phyloP scores from a whole-genome alignment of 2,888 invertebrate species.

The Malachius bipustulatus region DNA sequence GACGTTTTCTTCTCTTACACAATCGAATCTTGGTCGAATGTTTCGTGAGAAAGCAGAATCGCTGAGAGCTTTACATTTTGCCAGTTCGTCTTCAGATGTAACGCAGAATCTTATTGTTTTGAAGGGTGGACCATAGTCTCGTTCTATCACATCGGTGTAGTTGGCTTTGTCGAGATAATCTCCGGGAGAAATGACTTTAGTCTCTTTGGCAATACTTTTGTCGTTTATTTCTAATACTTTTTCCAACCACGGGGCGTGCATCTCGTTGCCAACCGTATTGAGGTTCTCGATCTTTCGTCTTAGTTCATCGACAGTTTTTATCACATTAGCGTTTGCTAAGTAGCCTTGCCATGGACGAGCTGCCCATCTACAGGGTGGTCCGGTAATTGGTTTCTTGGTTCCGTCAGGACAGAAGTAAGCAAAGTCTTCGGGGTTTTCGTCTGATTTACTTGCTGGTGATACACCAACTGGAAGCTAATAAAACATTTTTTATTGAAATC shows the following conservation, averaged over 20 bases:
- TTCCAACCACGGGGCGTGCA: conserved; percentile 37
- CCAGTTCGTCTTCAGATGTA: conserved; percentile 49
- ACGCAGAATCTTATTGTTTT: conserved; percentile 58
- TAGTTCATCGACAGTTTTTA: conserved; percentile 41
- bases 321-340: conserved; percentile 52
- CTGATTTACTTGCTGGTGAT: conserved; percentile 43
- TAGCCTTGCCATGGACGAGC: conserved; percentile 77
- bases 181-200: conserved; percentile 29
- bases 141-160: conserved; percentile 54
- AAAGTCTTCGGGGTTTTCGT: conserved; percentile 54
- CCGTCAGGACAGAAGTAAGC: conserved; percentile 74
- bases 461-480: conserved; percentile 50
- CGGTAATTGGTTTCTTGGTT: conserved; percentile 51
- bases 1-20: conserved; percentile 51
- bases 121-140: conserved; percentile 58
- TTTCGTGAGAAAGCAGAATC: conserved; percentile 65
- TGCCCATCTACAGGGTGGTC: conserved; percentile 67
- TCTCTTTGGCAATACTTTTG: conserved; percentile 41
- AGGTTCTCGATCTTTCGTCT: conserved; percentile 45
- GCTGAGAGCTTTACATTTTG: conserved; percentile 62
- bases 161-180: conserved; percentile 33
- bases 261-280: conserved; percentile 35
- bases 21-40: conserved; percentile 68
- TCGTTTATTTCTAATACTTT: conserved; percentile 47
- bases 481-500: too few relatives aligned